These are phyloP conservation scores for Epinotia bilunana DNA, from an alignment of 2,888 invertebrate species.

Conservation along the genomic window DNA sequence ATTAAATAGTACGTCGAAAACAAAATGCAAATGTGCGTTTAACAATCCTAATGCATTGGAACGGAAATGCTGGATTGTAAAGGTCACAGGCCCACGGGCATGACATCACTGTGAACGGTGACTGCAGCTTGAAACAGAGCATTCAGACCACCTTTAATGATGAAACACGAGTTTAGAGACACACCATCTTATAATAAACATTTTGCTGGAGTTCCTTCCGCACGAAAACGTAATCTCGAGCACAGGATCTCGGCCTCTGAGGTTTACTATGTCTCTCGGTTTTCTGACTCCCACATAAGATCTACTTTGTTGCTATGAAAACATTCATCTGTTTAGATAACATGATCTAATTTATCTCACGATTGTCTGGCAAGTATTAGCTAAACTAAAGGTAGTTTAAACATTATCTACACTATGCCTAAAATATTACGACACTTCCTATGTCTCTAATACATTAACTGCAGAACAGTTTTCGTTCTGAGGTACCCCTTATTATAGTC, in stretches of 20 bases:
- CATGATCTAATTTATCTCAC: constrained; percentile 29
- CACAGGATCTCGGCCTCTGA: neutral
- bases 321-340: constrained; percentile 21
- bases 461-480: neutral
- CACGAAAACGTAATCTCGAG: neutral
- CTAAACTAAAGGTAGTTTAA: constrained; percentile 4
- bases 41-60: constrained; percentile 43
- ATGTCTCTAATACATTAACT: constrained; percentile 3
- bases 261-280: neutral
- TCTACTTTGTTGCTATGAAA: constrained; percentile 11
- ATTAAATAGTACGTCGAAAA: constrained; percentile 30
- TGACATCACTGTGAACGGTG: constrained; percentile 39
- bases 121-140: constrained; percentile 11
- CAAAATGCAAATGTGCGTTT: constrained; percentile 42
- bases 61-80: constrained; percentile 42
- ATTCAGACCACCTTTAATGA: constrained; percentile 7
- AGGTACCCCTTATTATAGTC: neutral
- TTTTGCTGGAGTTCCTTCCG: neutral
- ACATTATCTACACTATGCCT: constrained; percentile 7
- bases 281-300: neutral
- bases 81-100: constrained; percentile 37
- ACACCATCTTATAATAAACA: neutral
- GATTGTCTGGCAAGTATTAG: constrained; percentile 16
- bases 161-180: neutral
- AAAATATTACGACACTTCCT: constrained; percentile 11